Conservation (phyloP, 2,113 vertebrate species). For the Carassius carassius region DNA sequence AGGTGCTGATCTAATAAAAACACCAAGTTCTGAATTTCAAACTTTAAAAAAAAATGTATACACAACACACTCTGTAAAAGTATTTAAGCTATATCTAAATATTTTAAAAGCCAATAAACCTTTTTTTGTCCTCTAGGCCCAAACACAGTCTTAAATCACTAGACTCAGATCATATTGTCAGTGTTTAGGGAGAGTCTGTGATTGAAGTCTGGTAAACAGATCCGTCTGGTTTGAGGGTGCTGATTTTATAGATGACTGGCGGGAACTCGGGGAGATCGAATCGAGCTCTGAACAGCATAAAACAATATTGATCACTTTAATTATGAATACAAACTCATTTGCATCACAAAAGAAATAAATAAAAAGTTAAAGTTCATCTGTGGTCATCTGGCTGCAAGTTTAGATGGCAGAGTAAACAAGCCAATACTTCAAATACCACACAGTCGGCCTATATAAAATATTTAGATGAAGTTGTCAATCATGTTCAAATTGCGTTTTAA, state of each 20-base stretch:
- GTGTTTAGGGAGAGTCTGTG: background rate
- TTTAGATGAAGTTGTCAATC: background rate
- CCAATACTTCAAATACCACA: slow-evolving; percentile 14
- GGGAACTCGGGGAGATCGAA: background rate
- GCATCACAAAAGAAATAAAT: slow-evolving; percentile 18
- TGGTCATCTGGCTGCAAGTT: background rate
- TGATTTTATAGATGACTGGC: slow-evolving; percentile 22
- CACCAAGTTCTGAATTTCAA: background rate
- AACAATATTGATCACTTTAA: slow-evolving; percentile 37
- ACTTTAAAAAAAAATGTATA: background rate
- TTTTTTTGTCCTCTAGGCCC: background rate
- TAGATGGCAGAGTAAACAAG: background rate
- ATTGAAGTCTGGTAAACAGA: slow-evolving; percentile 22
- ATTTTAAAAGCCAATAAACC: background rate
- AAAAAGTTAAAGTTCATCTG: background rate
- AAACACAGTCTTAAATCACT: slow-evolving; percentile 7
- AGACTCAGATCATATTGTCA: background rate
- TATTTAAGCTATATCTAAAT: background rate
- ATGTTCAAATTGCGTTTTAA: background rate
- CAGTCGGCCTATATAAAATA: no score
- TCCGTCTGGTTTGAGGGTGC: background rate
- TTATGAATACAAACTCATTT: slow-evolving; percentile 7
- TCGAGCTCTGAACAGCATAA: slow-evolving; percentile 26
- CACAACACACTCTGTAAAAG: background rate
- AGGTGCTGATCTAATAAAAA: background rate